Base-by-base conservation (phyloP, 2,113 vertebrate genomes). In the Myrmecobius fasciatus region DNA sequence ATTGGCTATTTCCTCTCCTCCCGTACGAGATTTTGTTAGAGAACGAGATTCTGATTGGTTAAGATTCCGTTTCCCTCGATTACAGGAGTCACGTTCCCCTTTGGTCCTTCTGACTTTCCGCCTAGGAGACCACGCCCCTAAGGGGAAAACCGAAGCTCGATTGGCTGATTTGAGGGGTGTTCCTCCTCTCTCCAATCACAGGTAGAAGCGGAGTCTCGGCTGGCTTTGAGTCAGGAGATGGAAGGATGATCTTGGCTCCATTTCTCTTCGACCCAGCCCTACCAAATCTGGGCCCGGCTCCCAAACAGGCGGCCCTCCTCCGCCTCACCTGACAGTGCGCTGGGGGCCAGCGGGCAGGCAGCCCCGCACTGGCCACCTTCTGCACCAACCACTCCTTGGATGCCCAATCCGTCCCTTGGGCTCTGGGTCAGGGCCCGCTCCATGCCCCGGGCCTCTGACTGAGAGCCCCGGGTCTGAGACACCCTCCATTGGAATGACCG, bases 191-290 rank as follows among this genome's bases (percentile, higher is more conserved):
- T 75, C 60, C 60, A n/a, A 36, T 67, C 28, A 67, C 28, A 31
- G 3, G 31, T 3, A 75, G 12, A 20, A 14, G 60, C 60, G 36
- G 60, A n/a, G 31, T 14, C 36, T n/a, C 14, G 4, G 14, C 31
- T 0, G 14, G 36, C 31, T 75, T n/a, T n/a, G 31, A 75, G 60
- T 75, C 60, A 0, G 60, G 14, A n/a, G 31, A 36, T 1, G 11
- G 0, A 17, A 3, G 1, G 31, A 17, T 67, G 60, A 12, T 14
- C 31, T 36, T 3, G 60, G 3, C 60, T 17, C 14, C 0, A 0
- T 8, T 10, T 51, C 49, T 10, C 49, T 5, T 8, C 8, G 8
- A 51, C 49, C 8, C 49, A 10, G 49, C 49, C 49, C 49, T 51
- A 10, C 49, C 49, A 0, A 0, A 1, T 6, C 49, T 51, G 49